Base-by-base conservation (phyloP, 2,888 invertebrate genomes). In the Sepiola atlantica region DNA sequence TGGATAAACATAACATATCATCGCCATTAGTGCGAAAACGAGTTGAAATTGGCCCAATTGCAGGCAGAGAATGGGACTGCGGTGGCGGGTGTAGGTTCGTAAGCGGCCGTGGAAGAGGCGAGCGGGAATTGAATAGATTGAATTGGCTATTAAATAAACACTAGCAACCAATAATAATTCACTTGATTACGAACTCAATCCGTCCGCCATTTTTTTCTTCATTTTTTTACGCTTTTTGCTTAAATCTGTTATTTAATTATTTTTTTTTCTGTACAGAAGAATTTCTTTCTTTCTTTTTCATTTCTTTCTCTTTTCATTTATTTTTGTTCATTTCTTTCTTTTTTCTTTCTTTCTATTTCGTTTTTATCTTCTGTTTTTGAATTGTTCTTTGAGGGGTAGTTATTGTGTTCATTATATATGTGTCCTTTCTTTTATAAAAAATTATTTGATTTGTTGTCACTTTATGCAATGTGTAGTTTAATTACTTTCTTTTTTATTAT, bases 1-100 rank as follows among this genome's bases (percentile, higher is more conserved):
- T n/a, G 77, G 77, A 77, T 77, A 77, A 77, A 77, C 77, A 77
- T 77, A 77, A 77, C 77, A 77, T 77, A 77, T 77, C 77, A 77
- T n/a, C n/a, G 77, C 77, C 77, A 77, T 77, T 77, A 77, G 77
- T 77, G 77, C 77, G 77, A 77, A 77, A 77, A 77, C 77, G 77
- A 77, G 77, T n/a, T 16, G 32, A 77, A 77, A 77, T 77, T 77
- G 77, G 77, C 18, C 77, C 77, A 77, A 77, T n/a, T 77, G 77
- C 77, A 77, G 6, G 16, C n/a, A 3, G n/a, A n/a, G n/a, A n/a
- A n/a, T 32, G 77, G 45, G 77, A 77, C n/a, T 0, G n/a, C 8
- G 77, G 14, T 77, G n/a, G 77, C 16, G 4, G 77, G 32, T n/a
- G 77, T 32, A n/a, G 77, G 77, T n/a, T 32, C n/a, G 14, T n/a